These are phyloP conservation scores for Caenorhabditis sp. DNA, from an alignment of 2,888 invertebrate species.

Conservation along the genomic window DNA sequence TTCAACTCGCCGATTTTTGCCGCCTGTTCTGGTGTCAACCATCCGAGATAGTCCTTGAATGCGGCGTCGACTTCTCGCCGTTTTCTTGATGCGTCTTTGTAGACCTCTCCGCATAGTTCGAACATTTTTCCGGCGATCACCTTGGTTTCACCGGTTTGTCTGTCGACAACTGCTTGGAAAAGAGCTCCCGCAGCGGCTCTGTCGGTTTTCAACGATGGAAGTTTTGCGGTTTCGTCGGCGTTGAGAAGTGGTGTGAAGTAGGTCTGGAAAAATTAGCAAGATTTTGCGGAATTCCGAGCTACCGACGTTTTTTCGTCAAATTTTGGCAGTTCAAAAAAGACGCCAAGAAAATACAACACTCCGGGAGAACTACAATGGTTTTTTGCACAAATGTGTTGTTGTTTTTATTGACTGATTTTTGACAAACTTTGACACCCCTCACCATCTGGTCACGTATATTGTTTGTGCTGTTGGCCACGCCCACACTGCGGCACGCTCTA, in stretches of 20 bases:
- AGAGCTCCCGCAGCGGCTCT: constrained; percentile 29
- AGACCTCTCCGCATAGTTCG: constrained; percentile 13
- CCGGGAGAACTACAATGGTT: too few relatives aligned
- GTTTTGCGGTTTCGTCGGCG: constrained; percentile 44
- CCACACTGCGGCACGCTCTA: too few relatives aligned
- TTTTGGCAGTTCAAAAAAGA: too few relatives aligned
- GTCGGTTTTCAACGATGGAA: constrained; percentile 7
- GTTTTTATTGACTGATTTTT: too few relatives aligned
- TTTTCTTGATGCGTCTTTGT: constrained; percentile 4
- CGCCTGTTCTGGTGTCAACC: constrained; percentile 53
- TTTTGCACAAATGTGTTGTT: too few relatives aligned
- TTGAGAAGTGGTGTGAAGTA: background rate
- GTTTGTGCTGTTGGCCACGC: too few relatives aligned
- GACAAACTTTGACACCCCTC: too few relatives aligned
- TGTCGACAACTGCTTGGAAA: constrained; percentile 39
- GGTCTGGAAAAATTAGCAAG: background rate
- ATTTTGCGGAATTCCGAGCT: too few relatives aligned
- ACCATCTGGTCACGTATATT: too few relatives aligned
- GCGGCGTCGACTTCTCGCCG: constrained; percentile 31
- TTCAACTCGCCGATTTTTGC: constrained; percentile 16
- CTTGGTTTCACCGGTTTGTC: constrained; percentile 35
- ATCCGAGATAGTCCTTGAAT: constrained; percentile 34
- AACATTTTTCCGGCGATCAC: constrained; percentile 42
- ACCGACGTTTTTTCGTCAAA: too few relatives aligned
- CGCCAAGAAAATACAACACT: too few relatives aligned